Evolutionary conservation across 2,113 vertebrate species (phyloP).

Genomic region (Sphyrna mokarran): DNA sequence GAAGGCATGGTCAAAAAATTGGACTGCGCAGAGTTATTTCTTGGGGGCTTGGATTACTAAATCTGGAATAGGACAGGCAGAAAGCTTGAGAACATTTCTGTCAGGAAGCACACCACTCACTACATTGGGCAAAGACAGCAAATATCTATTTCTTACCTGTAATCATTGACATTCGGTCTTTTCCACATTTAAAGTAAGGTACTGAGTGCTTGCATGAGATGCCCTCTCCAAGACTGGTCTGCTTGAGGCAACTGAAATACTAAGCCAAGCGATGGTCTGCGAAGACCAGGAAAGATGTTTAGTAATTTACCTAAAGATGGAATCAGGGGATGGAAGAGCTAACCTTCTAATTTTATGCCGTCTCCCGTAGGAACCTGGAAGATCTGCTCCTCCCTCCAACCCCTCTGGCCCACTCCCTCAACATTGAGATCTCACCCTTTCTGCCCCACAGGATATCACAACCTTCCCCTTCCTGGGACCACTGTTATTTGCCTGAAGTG

Average conservation of each 20-base stretch:
- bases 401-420: too few relatives aligned
- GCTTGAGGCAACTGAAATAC: background rate
- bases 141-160: background rate
- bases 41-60: background rate
- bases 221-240: background rate
- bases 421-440: too few relatives aligned
- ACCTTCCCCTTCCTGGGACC: too few relatives aligned
- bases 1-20: background rate
- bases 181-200: background rate
- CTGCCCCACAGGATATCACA: too few relatives aligned
- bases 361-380: too few relatives aligned
- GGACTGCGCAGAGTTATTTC: background rate
- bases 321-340: background rate
- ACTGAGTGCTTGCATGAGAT: background rate
- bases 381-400: too few relatives aligned
- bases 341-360: too few relatives aligned
- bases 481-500: too few relatives aligned
- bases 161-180: background rate
- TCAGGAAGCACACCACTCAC: background rate
- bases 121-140: background rate
- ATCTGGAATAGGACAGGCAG: background rate
- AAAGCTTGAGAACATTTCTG: background rate
- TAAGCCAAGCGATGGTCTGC: background rate
- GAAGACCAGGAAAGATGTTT: background rate
- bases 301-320: background rate